Base-by-base conservation (phyloP, 2,797 vertebrate genomes). In the Triplophysa bombifrons region DNA sequence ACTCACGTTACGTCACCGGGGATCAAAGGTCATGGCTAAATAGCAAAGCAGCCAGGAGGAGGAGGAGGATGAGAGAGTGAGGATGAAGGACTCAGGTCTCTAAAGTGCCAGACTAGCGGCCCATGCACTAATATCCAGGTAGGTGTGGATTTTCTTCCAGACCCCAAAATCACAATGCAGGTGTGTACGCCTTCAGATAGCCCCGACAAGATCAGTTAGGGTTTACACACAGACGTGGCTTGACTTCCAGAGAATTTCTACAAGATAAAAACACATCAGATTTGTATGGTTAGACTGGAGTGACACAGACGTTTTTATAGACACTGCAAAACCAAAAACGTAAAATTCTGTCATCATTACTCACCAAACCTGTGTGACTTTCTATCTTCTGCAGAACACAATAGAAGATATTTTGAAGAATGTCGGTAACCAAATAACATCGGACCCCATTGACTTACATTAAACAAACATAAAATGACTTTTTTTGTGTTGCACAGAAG, bases 191-290 rank as follows among this genome's bases (percentile, higher is more conserved):
- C 50, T 20, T 58, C 78, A 55, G 60, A 72, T 7, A 44, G 30
- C 25, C 25, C 72, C 38, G 83, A 88, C n/a, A 25, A 86, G 78
- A 87, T 75, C 74, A 88, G 84, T 82, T 88, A 89, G 89, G 92
- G 91, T 84, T 93, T 90, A 91, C 92, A 92, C 84, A 86, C 87
- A 82, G 90, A 90, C 85, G 87, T 88, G 89, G 91, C 86, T 85
- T 88, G 91, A 89, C 85, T 81, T 82, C 90, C 91, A 80, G 92
- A 90, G 74, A 90, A 87, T 88, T 92, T 95, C 94, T 95, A 94
- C 80, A 90, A 84, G 84, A 81, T 84, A 91, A 91, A 84, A 81
- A 91, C 84, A 82, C 27, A 72, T 13, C 16, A 74, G 8, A 80
- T 14, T 73, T 0, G 78, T 25, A 58, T 3, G 46, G 38, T 76